A percentile compares a stretch with the other conserved stretches of the same genome.
phyloP scores from a whole-genome alignment of 2,888 invertebrate genomes.

The Elysia crispata region DNA sequence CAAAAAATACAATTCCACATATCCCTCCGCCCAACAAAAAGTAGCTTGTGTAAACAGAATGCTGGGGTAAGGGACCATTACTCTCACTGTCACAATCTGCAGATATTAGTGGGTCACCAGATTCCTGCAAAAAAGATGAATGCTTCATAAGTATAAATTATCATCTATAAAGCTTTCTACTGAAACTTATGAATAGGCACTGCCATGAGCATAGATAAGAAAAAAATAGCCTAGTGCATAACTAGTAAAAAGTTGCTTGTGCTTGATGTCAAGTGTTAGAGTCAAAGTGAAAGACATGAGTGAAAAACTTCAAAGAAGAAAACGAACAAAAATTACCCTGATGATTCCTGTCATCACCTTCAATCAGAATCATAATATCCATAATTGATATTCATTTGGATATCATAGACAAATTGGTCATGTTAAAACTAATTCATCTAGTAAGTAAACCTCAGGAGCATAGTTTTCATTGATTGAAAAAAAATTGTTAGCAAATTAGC shows the following conservation, averaged over 20 bases:
- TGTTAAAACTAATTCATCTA: too few relatives aligned
- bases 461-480: too few relatives aligned
- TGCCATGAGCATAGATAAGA: neutral
- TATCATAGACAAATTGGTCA: too few relatives aligned
- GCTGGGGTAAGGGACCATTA: constrained; percentile 42
- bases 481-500: too few relatives aligned
- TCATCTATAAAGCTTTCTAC: neutral
- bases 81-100: constrained; percentile 52
- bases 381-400: too few relatives aligned
- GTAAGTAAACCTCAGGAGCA: too few relatives aligned
- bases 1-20: constrained; percentile 53
- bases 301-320: too few relatives aligned
- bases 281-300: too few relatives aligned
- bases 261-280: too few relatives aligned
- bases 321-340: too few relatives aligned
- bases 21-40: constrained; percentile 57
- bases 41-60: constrained; percentile 55
- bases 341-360: too few relatives aligned
- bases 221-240: neutral
- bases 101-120: constrained; percentile 51
- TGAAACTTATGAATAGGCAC: neutral
- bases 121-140: constrained; percentile 49
- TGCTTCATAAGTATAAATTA: neutral
- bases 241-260: neutral
- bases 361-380: too few relatives aligned